These are phyloP conservation scores for Drosophila sp. DNA, from an alignment of 1,140 invertebrate species.

Conservation along the genomic window DNA sequence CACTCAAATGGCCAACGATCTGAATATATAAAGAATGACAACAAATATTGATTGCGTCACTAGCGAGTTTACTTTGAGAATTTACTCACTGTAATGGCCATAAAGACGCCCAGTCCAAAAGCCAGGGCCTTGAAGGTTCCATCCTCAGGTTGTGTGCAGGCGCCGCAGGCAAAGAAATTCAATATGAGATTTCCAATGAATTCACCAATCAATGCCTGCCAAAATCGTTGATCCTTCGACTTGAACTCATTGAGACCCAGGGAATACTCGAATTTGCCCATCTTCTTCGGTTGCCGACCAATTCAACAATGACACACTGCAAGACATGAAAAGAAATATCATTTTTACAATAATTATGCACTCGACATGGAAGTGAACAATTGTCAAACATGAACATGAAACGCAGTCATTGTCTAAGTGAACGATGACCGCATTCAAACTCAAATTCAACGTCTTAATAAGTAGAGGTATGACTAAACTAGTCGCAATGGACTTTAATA, in stretches of 20 bases:
- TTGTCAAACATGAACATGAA: conserved; percentile 50
- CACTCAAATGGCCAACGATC: conserved; percentile 94
- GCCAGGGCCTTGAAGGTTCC: conserved; percentile 92
- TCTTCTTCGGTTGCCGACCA: conserved; percentile 39
- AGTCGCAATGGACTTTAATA: conserved; percentile 4
- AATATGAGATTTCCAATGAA: conserved; percentile 91
- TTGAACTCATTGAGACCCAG: conserved; percentile 89
- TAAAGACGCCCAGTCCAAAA: conserved; percentile 94
- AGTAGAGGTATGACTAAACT: conserved; percentile 19
- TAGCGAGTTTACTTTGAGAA: too few relatives aligned
- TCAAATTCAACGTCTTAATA: conserved; percentile 41
- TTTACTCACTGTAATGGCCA: conserved; percentile 89
- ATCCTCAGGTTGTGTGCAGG: conserved; percentile 86
- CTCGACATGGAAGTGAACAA: conserved; percentile 42
- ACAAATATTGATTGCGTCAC: too few relatives aligned
- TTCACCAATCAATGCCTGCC: conserved; percentile 92
- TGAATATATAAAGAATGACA: too few relatives aligned
- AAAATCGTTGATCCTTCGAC: conserved; percentile 86
- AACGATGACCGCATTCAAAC: conserved; percentile 41
- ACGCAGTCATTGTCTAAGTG: conserved; percentile 25
- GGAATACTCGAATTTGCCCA: conserved; percentile 87
- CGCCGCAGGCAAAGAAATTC: conserved; percentile 94
- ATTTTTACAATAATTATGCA: conserved; percentile 30
- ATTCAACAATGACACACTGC: conserved; percentile 42
- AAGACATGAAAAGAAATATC: conserved; percentile 26